These are phyloP conservation scores for Microchrysa polita DNA, from an alignment of 2,888 invertebrate genomes.

Conservation along the genomic window DNA sequence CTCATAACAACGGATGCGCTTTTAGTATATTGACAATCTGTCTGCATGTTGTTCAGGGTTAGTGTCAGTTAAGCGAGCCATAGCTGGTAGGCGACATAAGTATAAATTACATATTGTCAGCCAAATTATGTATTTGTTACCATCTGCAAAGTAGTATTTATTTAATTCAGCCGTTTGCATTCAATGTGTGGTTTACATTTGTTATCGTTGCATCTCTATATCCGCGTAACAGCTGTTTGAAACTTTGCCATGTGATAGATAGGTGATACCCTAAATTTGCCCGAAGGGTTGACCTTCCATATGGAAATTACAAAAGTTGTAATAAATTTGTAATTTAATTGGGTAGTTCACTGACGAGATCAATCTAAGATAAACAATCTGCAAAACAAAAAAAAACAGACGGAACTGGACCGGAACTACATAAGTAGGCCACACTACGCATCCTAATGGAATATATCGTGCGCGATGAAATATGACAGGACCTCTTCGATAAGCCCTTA, in stretches of 20 bases:
- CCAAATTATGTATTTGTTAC: no score
- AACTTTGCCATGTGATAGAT: no score
- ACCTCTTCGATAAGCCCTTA: neutral
- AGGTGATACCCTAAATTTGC: no score
- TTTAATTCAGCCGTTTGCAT: no score
- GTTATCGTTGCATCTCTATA: neutral
- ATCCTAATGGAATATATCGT: neutral
- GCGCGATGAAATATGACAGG: neutral
- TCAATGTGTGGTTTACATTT: no score
- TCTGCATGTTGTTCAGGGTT: no score
- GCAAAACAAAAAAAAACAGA: neutral
- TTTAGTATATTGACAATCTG: no score
- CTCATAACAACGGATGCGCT: no score
- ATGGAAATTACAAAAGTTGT: neutral
- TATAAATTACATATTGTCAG: no score
- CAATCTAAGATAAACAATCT: neutral
- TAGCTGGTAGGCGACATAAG: no score
- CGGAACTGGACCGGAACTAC: conserved; percentile 19
- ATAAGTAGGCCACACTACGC: neutral
- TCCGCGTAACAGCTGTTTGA: neutral
- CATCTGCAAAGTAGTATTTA: no score
- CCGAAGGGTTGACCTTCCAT: conserved; percentile 28
- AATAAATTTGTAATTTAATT: conserved; percentile 29
- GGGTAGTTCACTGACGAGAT: neutral
- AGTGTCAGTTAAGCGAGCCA: no score